Conservation (phyloP, 2,797 vertebrate genomes). For the Brotula barbata region DNA sequence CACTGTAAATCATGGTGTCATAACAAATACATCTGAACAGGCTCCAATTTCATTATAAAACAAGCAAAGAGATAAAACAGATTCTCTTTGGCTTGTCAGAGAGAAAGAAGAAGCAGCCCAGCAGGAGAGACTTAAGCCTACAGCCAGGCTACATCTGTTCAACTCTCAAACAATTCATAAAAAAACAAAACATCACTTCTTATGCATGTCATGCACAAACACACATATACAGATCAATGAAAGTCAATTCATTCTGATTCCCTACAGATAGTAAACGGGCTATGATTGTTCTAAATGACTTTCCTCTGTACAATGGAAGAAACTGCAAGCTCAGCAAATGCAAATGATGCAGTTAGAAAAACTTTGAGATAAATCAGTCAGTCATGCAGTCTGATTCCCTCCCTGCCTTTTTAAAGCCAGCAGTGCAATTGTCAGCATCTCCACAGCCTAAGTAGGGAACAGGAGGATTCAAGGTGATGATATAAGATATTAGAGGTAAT, state of each 20-base stretch:
- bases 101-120: no score
- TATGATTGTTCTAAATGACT: conserved; percentile 30
- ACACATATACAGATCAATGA: conserved; percentile 5
- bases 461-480: conserved; percentile 3
- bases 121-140: conserved; percentile 5
- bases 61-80: no score
- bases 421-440: conserved; percentile 17
- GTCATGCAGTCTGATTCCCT: conserved; percentile 11
- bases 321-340: conserved; percentile 39
- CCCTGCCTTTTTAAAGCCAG: conserved; percentile 1
- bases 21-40: no score
- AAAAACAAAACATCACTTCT: conserved; percentile 30
- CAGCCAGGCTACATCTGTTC: conserved; percentile 30
- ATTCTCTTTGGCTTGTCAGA: no score
- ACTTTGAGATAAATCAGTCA: conserved; percentile 12
- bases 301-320: conserved; percentile 17
- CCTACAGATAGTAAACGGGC: conserved; percentile 17
- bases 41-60: no score
- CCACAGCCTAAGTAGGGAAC: conserved; percentile 17
- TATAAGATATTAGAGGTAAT: conserved; percentile 5
- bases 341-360: conserved; percentile 17
- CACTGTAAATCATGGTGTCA: no score
- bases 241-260: conserved; percentile 24
- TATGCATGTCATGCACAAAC: conserved; percentile 12
- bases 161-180: conserved; percentile 33